A percentile compares a stretch with the other conserved stretches of the same genome.
These are phyloP conservation scores for Peromyscus leucopus DNA, from an alignment of 2,113 vertebrate genomes.

Conservation along the genomic window DNA sequence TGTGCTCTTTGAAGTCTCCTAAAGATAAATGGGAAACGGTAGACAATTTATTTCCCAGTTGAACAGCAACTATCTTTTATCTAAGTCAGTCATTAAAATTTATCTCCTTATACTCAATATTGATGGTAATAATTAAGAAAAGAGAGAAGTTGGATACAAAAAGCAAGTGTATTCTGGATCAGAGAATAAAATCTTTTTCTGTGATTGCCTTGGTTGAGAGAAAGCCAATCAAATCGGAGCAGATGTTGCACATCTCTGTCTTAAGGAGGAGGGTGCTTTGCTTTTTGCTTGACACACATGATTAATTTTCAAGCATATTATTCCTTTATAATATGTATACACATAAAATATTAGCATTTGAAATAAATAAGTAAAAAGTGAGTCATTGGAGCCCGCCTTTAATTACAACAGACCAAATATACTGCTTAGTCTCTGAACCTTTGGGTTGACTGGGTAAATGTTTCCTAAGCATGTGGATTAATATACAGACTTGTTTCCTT, in stretches of 20 bases:
- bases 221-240: not conserved
- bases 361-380: conserved; percentile 21
- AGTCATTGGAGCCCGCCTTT: not conserved
- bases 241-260: not conserved
- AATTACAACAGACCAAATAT: not conserved
- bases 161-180: not conserved
- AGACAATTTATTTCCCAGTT: not conserved
- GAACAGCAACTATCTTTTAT: conserved; percentile 10
- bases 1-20: not conserved
- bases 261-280: not conserved
- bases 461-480: not conserved
- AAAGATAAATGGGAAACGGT: not conserved
- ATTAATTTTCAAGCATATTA: not conserved
- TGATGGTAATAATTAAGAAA: conserved; percentile 31
- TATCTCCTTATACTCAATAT: not conserved
- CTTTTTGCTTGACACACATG: not conserved
- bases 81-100: not conserved
- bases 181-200: not conserved
- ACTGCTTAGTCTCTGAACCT: not conserved
- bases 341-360: not conserved
- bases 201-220: not conserved
- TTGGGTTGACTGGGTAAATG: not conserved
- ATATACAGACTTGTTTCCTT: not conserved
- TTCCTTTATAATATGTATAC: not conserved
- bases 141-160: not conserved